Percentiles rank a stretch among this genome's conserved stretches.
Evolutionary conservation across 2,888 invertebrate species (phyloP).

Genomic region (Tenthredo notha): DNA sequence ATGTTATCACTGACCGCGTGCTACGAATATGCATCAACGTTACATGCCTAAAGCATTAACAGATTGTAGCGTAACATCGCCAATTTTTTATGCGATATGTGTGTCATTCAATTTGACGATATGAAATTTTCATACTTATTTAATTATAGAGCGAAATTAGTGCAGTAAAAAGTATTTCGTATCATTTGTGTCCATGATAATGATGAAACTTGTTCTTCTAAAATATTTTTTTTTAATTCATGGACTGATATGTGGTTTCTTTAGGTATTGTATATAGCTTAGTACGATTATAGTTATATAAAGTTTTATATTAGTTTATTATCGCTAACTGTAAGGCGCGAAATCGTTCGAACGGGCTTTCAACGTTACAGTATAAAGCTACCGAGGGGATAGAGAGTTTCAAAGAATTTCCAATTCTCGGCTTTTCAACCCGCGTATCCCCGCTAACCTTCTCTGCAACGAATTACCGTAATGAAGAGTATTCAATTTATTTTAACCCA

Average conservation of each 20-base stretch:
- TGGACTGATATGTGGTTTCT: neutral
- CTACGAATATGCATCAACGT: slow-evolving; percentile 64
- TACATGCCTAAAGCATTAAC: slow-evolving; percentile 74
- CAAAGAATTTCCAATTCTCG: slow-evolving; percentile 45
- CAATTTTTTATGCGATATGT: neutral
- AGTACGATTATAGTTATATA: neutral
- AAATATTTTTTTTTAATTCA: neutral
- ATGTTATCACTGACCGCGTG: slow-evolving; percentile 70
- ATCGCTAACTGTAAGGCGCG: neutral
- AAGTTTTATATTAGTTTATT: slow-evolving; percentile 24
- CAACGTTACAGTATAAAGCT: neutral
- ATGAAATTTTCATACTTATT: neutral
- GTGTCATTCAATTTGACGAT: neutral
- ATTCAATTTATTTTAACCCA: slow-evolving; percentile 72
- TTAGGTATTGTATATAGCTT: neutral
- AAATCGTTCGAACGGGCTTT: slow-evolving; percentile 6
- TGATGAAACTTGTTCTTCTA: neutral
- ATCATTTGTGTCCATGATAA: neutral
- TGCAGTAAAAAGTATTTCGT: neutral
- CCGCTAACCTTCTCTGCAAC: slow-evolving; percentile 5
- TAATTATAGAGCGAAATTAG: neutral
- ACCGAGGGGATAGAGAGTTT: slow-evolving; percentile 18
- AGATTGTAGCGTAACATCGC: slow-evolving; percentile 63
- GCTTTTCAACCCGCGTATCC: neutral
- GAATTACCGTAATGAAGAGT: slow-evolving; percentile 72